These are phyloP conservation scores for Chunga burmeisteri DNA, from an alignment of 2,113 vertebrate species.

Conservation along the genomic window DNA sequence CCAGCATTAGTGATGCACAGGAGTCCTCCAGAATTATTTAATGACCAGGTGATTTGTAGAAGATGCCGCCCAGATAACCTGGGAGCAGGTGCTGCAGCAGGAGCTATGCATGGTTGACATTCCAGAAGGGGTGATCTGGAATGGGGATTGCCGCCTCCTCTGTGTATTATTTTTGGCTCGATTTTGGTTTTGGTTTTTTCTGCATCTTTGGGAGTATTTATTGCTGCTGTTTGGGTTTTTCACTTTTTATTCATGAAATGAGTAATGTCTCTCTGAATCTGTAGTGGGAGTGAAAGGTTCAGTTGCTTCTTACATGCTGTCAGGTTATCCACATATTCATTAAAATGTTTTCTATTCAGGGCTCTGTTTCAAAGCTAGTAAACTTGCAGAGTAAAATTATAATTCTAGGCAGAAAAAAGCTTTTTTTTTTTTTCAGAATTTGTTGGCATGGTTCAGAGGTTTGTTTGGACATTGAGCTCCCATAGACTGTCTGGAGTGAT, in stretches of 20 bases:
- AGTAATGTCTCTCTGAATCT: background rate
- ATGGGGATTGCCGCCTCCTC: background rate
- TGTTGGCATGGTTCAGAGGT: background rate
- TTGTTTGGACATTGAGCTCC: background rate
- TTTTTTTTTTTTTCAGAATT: background rate
- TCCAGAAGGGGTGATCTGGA: background rate
- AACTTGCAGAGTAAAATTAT: background rate
- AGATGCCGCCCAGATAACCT: background rate
- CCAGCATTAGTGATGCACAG: background rate
- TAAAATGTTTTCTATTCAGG: background rate
- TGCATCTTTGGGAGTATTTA: background rate
- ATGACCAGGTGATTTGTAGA: background rate
- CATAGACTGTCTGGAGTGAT: background rate
- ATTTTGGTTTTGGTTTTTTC: rapidly evolving
- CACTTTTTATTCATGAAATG: background rate
- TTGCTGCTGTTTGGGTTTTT: background rate
- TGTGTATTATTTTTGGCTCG: background rate
- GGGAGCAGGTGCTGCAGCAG: background rate
- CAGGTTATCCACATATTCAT: background rate
- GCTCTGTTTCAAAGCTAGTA: background rate
- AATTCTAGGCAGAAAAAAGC: background rate
- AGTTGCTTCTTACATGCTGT: background rate
- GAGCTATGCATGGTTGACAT: background rate
- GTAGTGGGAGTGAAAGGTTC: background rate
- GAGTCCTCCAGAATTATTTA: background rate